These are phyloP conservation scores for Macrophya alboannulata DNA, from an alignment of 2,888 invertebrate genomes.

Conservation along the genomic window DNA sequence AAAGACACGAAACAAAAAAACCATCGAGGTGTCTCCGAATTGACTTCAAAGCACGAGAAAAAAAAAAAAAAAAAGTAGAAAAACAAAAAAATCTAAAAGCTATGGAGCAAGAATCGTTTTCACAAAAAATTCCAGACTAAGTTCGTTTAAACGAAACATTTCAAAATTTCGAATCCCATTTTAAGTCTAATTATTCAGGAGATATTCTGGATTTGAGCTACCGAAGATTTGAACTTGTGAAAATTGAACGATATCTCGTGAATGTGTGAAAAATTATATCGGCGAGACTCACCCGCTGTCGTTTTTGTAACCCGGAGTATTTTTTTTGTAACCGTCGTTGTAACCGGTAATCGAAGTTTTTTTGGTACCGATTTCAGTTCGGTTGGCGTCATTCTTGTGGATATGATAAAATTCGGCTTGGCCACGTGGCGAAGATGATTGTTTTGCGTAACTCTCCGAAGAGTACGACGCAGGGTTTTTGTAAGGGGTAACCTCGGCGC, in stretches of 20 bases:
- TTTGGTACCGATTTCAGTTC: slow-evolving; percentile 66
- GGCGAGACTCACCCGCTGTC: slow-evolving; percentile 75
- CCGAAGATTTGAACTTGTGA: neutral
- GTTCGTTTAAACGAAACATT: too few species aligned
- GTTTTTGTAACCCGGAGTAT: slow-evolving; percentile 78
- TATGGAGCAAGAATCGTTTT: neutral
- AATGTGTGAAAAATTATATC: neutral
- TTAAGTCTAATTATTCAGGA: too few species aligned
- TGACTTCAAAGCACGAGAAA: neutral
- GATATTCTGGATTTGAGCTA: neutral
- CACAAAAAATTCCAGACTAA: too few species aligned
- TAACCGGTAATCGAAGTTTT: slow-evolving; percentile 73
- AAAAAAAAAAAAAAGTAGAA: slow-evolving; percentile 38
- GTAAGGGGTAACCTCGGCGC: slow-evolving; percentile 73
- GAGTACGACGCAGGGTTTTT: slow-evolving; percentile 72
- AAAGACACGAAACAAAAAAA: slow-evolving; percentile 28
- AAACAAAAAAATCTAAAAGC: slow-evolving; percentile 6
- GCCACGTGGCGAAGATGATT: slow-evolving; percentile 65
- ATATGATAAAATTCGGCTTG: slow-evolving; percentile 64
- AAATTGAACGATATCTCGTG: neutral
- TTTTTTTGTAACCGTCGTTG: slow-evolving; percentile 78
- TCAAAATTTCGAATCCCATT: too few species aligned
- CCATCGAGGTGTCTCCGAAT: neutral
- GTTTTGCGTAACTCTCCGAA: slow-evolving; percentile 73
- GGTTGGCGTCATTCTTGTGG: slow-evolving; percentile 35